Evolutionary conservation across 2,797 vertebrate species (phyloP).

Genomic region (Epinephelus malabaricus): DNA sequence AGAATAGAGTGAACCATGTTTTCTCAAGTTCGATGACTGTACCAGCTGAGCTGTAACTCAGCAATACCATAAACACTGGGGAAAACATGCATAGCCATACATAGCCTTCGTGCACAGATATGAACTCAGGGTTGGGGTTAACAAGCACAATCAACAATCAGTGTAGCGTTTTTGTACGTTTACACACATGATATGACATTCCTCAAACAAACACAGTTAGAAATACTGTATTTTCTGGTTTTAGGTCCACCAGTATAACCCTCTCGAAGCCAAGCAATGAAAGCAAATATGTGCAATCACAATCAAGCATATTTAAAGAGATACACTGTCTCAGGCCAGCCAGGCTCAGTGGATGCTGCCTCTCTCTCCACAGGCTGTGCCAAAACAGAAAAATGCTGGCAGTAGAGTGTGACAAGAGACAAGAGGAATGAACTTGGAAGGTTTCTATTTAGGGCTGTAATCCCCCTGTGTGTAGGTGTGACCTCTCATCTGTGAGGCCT

Average conservation of each 20-base stretch:
- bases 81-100: constrained; percentile 1
- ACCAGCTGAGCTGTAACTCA: constrained; percentile 33
- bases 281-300: not conserved
- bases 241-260: not conserved
- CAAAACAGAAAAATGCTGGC: constrained; percentile 47
- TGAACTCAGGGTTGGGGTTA: not conserved
- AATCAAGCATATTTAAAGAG: constrained; percentile 4
- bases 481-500: constrained; percentile 33
- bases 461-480: constrained; percentile 47
- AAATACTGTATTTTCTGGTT: not conserved
- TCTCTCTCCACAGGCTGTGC: constrained; percentile 32
- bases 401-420: constrained; percentile 35
- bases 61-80: not conserved
- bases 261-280: not conserved
- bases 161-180: not conserved
- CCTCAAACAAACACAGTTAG: not conserved
- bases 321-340: not conserved
- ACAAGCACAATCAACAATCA: not conserved
- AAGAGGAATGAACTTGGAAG: constrained; percentile 36
- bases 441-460: constrained; percentile 49
- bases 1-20: constrained; percentile 30
- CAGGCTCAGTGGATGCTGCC: constrained; percentile 6
- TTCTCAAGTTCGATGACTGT: constrained; percentile 38
- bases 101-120: constrained; percentile 16
- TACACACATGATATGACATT: not conserved